Base-by-base conservation (phyloP, 1,140 invertebrate species). In the Phortica variegata region DNA sequence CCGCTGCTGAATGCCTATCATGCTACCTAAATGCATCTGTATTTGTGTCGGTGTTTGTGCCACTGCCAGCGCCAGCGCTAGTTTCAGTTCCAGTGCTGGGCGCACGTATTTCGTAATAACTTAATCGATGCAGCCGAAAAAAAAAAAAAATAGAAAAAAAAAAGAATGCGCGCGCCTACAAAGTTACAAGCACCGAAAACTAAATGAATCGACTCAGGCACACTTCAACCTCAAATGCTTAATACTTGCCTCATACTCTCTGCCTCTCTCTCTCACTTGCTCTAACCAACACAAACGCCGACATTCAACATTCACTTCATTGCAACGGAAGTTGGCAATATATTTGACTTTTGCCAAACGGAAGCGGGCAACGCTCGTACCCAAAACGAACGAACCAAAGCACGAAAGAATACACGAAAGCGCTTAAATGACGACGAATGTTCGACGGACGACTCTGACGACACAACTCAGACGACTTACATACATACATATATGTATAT, bases 81-180 rank as follows among this genome's bases (percentile, higher is more conserved):
- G n/a, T n/a, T n/a, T n/a, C n/a, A n/a, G n/a, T 48, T 49, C 26
- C 26, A 29, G 26, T 50, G 63, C 63, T 63, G 68, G 63, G 48
- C 57, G 57, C 51, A 63, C 63, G n/a, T n/a, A 68, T 66, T 66
- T 66, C 63, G 63, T 66, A 66, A 66, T 66, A 66, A 66, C 63
- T 66, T 66, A 66, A 66, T 66, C 63, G 63, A 66, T 66, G 63
- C 63, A 63, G 65, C 47, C 49, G 53, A 44, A 29, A 12, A 29
- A 12, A 29, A 7, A 29, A 6, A 29, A 12, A 7, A 29, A 29
- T 29, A 29, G 6, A 6, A 29, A 29, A 29, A 29, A 29, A 12
- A n/a, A n/a, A n/a, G n/a, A n/a, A n/a, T n/a, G n/a, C n/a, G n/a
- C n/a, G n/a, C n/a, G n/a, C n/a, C n/a, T n/a, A n/a, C n/a, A n/a